Evolutionary conservation across 1,140 invertebrate genomes (phyloP).

Genomic region (Zaprionus taronus): DNA sequence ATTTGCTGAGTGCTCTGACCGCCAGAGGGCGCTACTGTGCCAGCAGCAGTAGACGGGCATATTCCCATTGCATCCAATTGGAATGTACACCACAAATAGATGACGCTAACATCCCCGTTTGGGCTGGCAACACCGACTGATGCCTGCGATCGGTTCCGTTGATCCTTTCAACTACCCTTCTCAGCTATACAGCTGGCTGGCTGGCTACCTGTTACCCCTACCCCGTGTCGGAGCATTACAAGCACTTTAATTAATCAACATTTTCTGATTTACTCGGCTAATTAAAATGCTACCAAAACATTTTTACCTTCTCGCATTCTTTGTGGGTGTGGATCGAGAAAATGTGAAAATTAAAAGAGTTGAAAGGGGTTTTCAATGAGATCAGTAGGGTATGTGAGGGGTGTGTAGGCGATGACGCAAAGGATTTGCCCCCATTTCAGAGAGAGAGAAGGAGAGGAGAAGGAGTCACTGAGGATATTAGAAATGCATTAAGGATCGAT

Average conservation of each 20-base stretch:
- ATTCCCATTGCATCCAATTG: slow-evolving; percentile 42
- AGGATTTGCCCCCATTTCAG: slow-evolving; percentile 42
- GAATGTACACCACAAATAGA: slow-evolving; percentile 22
- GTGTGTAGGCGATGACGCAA: slow-evolving; percentile 76
- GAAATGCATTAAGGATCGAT: slow-evolving; percentile 69
- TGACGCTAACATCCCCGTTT: slow-evolving; percentile 22
- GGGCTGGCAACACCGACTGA: slow-evolving; percentile 49
- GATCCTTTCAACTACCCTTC: slow-evolving; percentile 24
- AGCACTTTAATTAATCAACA: slow-evolving; percentile 76
- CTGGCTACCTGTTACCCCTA: slow-evolving; percentile 16
- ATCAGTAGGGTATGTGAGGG: neutral
- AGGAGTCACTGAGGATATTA: slow-evolving; percentile 44
- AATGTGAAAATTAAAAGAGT: slow-evolving; percentile 20
- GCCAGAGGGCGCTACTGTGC: slow-evolving; percentile 55
- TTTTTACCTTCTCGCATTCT: slow-evolving; percentile 15
- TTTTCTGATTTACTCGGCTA: slow-evolving; percentile 43
- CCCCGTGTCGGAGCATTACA: slow-evolving; percentile 43
- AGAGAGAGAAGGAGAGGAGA: neutral
- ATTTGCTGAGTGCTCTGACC: neutral
- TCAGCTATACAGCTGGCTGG: slow-evolving; percentile 24
- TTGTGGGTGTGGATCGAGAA: slow-evolving; percentile 43
- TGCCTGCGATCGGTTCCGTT: slow-evolving; percentile 3
- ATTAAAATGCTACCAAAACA: slow-evolving; percentile 81
- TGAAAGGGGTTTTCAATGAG: slow-evolving; percentile 17
- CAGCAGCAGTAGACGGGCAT: neutral